These are phyloP conservation scores for Oncorhynchus masou DNA, from an alignment of 2,113 vertebrate genomes.

Conservation along the genomic window DNA sequence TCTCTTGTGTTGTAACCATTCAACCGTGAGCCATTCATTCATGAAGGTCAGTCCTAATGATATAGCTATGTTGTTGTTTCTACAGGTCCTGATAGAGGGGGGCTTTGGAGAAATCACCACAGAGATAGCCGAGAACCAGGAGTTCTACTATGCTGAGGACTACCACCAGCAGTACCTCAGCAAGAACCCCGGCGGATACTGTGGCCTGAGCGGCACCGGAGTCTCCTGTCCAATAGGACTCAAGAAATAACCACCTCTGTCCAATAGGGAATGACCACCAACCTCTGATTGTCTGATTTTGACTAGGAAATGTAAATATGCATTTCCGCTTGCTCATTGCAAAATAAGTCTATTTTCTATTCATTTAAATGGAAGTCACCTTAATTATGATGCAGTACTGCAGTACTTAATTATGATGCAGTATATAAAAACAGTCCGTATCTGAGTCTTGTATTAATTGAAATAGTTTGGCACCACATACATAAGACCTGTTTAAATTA, in stretches of 20 bases:
- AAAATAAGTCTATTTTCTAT: background rate
- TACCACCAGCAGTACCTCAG: conserved; percentile 95
- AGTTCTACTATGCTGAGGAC: conserved; percentile 89
- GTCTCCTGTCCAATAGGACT: conserved; percentile 80
- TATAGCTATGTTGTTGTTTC: background rate
- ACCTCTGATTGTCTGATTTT: too few relatives aligned
- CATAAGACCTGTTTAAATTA: background rate
- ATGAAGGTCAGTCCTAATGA: too few relatives aligned
- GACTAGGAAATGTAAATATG: background rate
- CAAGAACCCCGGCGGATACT: conserved; percentile 87
- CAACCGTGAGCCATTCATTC: background rate
- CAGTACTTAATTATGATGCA: too few relatives aligned
- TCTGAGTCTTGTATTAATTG: background rate
- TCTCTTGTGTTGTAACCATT: too few relatives aligned
- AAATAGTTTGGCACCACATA: background rate
- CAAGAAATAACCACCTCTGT: conserved; percentile 31
- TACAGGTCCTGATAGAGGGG: conserved; percentile 70
- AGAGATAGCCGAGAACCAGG: conserved; percentile 73
- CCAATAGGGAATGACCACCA: too few relatives aligned
- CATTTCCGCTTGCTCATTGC: background rate
- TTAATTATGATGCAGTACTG: too few relatives aligned
- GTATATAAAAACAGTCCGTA: background rate
- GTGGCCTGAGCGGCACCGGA: conserved; percentile 82
- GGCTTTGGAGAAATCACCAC: conserved; percentile 80
- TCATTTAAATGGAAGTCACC: background rate